Conservation (phyloP, 2,113 vertebrate genomes). For the Coreoperca whiteheadi region DNA sequence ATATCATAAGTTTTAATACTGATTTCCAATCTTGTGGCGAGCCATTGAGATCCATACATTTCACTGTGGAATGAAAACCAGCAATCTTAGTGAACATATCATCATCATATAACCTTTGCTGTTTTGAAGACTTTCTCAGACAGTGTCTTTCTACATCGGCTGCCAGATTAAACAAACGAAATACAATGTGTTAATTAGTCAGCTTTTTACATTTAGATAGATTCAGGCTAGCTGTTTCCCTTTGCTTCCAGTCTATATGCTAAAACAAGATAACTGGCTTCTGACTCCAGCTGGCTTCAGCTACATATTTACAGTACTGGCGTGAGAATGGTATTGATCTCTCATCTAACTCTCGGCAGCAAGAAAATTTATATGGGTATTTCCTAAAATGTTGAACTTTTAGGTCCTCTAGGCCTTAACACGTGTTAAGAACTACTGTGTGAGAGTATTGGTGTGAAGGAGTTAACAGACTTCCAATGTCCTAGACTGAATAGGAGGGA, state of each 20-base stretch:
- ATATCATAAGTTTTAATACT: not conserved
- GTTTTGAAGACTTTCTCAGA: not conserved
- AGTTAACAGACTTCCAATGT: conserved; percentile 45
- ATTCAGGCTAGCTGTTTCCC: not conserved
- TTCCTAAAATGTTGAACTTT: not conserved
- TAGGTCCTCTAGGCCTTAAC: conserved; percentile 5
- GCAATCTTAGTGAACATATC: not conserved
- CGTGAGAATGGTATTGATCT: not conserved
- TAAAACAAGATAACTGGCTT: not conserved
- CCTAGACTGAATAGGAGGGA: conserved; percentile 27
- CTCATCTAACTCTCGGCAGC: not conserved
- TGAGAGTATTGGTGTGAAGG: not conserved
- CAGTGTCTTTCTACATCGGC: not conserved
- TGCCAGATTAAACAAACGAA: not conserved
- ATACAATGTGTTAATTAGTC: not conserved
- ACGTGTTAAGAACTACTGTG: not conserved
- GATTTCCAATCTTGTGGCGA: not conserved
- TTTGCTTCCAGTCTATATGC: not conserved
- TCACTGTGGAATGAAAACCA: conserved; percentile 2
- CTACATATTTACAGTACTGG: not conserved
- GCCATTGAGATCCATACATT: not conserved
- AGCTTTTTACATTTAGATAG: not conserved
- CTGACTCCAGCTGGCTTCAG: not conserved
- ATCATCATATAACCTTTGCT: not conserved
- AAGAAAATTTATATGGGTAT: not conserved